Base-by-base conservation (phyloP, 1,140 invertebrate species). In the Odontomachus brunneus region DNA sequence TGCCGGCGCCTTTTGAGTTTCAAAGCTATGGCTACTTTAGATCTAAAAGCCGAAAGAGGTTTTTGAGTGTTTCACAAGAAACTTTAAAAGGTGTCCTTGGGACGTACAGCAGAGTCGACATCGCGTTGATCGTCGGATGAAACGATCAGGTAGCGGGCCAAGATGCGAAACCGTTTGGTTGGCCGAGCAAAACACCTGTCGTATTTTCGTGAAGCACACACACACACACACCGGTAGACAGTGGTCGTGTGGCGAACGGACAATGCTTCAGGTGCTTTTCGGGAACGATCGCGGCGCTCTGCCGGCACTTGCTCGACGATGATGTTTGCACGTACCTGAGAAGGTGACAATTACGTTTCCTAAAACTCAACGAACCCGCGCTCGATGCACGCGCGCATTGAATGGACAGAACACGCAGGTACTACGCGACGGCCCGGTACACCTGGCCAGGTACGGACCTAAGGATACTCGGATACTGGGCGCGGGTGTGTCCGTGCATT, bases 281-380 rank as follows among this genome's bases (percentile, higher is more conserved):
- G 75, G 63, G 24, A 80, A 80, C n/a, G 24, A 24, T 57, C 65
- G 19, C 49, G 74, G 26, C 19, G 26, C 17, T 24, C 17, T 15
- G 15, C n/a, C 60, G 48, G 66, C 29, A 33, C 3, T 15, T 33
- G 14, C 3, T 44, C 17, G n/a, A 53, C 3, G 57, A 57, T 48
- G 38, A 24, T 65, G 26, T 72, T 48, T 87, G 55, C 88, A 90
- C 89, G 66, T 90, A 90, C 89, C 89, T 90, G 89, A 69, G 63
- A 88, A 85, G 88, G 74, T 73, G 81, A 81, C 73, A 88, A 88
- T 85, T 75, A 88, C 65, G 72, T 88, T 87, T 89, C 83, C 76
- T 89, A 89, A 89, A 85, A 89, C 73, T 89, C 82, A 88, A 89
- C 55, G 69, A 83, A 89, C 55, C 78, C 75, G 88, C 80, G 85